Evolutionary conservation across 2,797 vertebrate genomes (phyloP).

Genomic region (Chloroceryle inda): DNA sequence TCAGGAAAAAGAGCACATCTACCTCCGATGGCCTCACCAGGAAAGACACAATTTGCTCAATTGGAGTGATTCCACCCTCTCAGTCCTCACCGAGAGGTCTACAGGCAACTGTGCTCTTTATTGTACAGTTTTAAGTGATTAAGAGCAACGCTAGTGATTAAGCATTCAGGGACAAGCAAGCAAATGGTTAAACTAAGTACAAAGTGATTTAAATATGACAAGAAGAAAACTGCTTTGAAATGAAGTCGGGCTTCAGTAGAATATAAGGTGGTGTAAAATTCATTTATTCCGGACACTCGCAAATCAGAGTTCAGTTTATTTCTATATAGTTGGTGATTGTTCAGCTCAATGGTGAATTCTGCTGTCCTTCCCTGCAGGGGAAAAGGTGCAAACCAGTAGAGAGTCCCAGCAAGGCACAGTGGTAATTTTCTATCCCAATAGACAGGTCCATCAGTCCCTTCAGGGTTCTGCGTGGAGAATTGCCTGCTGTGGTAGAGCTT

Average conservation of each 20-base stretch:
- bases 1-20: not conserved
- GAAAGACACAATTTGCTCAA: not conserved
- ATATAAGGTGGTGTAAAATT: not conserved
- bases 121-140: not conserved
- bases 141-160: not conserved
- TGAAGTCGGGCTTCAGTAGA: not conserved
- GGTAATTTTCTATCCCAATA: not conserved
- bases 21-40: not conserved
- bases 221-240: not conserved
- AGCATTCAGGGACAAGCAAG: not conserved
- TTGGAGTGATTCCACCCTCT: not conserved
- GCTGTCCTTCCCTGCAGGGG: not conserved
- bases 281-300: not conserved
- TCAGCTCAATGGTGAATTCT: not conserved
- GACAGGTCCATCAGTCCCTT: not conserved
- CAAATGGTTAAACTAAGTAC: not conserved
- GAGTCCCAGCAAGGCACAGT: not conserved
- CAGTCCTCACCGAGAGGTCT: not conserved
- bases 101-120: not conserved
- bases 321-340: fast-evolving
- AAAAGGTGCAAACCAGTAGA: not conserved
- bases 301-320: not conserved
- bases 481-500: not conserved
- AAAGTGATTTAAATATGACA: not conserved
- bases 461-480: not conserved